Conservation (phyloP, 1,140 invertebrate genomes). For the Pararge aegeria region DNA sequence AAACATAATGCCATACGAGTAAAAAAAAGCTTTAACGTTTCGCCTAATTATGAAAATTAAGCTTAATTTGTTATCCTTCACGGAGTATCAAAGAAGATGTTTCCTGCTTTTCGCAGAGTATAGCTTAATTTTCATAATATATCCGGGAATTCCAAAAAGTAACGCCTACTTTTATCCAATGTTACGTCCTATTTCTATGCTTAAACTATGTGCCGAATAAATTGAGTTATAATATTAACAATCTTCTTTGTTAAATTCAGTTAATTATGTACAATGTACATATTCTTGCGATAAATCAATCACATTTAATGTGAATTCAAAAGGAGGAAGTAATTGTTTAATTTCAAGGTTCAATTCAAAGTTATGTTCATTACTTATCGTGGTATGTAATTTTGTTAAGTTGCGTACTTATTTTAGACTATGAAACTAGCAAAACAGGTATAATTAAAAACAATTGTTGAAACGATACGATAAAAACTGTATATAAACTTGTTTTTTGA, state of each 20-base stretch:
- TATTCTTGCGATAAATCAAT: neutral
- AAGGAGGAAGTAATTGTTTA: slow-evolving; percentile 8
- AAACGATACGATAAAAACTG: slow-evolving; percentile 18
- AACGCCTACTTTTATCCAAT: too few relatives aligned
- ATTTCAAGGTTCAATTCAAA: slow-evolving; percentile 13
- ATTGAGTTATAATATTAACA: too few relatives aligned
- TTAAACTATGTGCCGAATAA: too few relatives aligned
- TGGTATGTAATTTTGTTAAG: slow-evolving; percentile 9
- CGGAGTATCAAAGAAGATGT: neutral
- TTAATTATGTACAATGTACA: slow-evolving; percentile 2
- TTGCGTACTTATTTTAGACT: neutral
- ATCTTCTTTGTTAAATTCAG: neutral
- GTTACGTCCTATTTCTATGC: too few relatives aligned
- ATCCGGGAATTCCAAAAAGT: too few relatives aligned
- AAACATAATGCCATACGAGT: slow-evolving; percentile 28
- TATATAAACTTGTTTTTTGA: too few relatives aligned
- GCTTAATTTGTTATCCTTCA: too few relatives aligned
- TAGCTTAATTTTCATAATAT: too few relatives aligned
- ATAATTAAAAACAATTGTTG: neutral
- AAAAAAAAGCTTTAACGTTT: neutral
- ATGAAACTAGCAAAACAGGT: neutral
- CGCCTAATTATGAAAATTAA: neutral
- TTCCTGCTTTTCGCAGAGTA: neutral
- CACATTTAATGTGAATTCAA: slow-evolving; percentile 4
- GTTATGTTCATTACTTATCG: slow-evolving; percentile 15